Evolutionary conservation across 92 coral and sea anemone species (phyloP).

Genomic region (Isaurus tuberculatus): DNA sequence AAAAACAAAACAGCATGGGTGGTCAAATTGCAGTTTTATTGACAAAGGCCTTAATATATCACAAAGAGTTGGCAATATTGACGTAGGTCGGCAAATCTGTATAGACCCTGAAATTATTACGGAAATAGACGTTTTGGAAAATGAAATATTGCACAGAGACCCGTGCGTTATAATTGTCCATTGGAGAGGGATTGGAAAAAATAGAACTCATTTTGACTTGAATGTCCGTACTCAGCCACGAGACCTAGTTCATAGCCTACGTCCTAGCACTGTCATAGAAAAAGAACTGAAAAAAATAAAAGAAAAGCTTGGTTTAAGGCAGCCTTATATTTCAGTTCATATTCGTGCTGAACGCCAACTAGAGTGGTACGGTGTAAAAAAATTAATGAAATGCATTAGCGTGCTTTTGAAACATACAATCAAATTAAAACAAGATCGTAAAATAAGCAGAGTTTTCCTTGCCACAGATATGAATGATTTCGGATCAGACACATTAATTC

Average conservation of each 20-base stretch:
- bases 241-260: constrained; percentile 73
- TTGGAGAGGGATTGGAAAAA: constrained; percentile 91
- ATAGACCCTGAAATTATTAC: constrained; percentile 83
- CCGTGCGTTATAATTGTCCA: constrained; percentile 84
- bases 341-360: constrained; percentile 93
- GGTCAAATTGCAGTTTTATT: constrained; percentile 87
- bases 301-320: constrained; percentile 53
- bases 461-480: constrained; percentile 85
- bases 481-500: constrained; percentile 88
- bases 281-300: constrained; percentile 62
- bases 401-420: constrained; percentile 61
- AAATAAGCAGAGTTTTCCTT: constrained; percentile 71
- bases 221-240: constrained; percentile 69
- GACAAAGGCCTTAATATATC: constrained; percentile 86
- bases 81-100: constrained; percentile 84
- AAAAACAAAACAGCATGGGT: constrained; percentile 62
- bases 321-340: constrained; percentile 80
- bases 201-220: constrained; percentile 85
- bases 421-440: constrained; percentile 61
- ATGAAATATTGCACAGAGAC: constrained; percentile 63
- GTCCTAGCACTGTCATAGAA: constrained; percentile 69
- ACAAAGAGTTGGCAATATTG: constrained; percentile 70
- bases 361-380: constrained; percentile 85
- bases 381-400: constrained; percentile 68
- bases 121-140: constrained; percentile 68